Evolutionary conservation across 2,888 invertebrate species (phyloP).

Genomic region (Drosophila birchii): DNA sequence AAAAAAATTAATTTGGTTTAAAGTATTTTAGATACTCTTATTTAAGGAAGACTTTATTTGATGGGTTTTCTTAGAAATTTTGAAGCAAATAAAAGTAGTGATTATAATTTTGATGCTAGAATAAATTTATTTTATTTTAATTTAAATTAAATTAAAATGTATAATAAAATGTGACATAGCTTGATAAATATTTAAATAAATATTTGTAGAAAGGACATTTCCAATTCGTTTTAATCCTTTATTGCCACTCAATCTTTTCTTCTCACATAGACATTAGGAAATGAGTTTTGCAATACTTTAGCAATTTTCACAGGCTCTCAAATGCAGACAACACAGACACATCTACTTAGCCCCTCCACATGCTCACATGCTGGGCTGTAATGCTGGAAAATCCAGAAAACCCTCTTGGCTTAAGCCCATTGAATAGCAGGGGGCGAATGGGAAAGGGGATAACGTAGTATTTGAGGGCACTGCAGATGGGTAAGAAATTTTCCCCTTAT

Average conservation of each 20-base stretch:
- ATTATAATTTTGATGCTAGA: not conserved
- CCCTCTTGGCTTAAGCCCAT: conserved; percentile 49
- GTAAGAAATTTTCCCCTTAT: conserved; percentile 13
- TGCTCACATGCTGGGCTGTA: conserved; percentile 34
- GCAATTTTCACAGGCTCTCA: conserved; percentile 42
- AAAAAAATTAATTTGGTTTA: not conserved
- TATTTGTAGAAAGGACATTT: conserved; percentile 6
- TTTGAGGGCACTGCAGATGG: conserved; percentile 13
- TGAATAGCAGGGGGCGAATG: conserved; percentile 11
- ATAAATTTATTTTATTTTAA: too few relatives aligned
- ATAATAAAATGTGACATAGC: not conserved
- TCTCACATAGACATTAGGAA: conserved; percentile 51
- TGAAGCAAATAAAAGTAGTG: not conserved
- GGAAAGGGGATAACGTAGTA: conserved; percentile 7
- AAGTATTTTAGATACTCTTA: not conserved
- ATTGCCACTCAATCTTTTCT: conserved; percentile 27
- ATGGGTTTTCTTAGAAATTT: too few relatives aligned
- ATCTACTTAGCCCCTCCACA: conserved; percentile 29
- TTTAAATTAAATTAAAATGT: not conserved
- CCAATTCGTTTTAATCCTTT: not conserved
- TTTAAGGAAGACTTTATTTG: not conserved
- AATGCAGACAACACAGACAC: conserved; percentile 41
- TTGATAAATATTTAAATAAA: too few relatives aligned
- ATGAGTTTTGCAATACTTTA: conserved; percentile 58
- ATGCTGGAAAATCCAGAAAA: conserved; percentile 50